Base-by-base conservation (phyloP, 2,113 vertebrate species). In the Limnothrissa miodon region DNA sequence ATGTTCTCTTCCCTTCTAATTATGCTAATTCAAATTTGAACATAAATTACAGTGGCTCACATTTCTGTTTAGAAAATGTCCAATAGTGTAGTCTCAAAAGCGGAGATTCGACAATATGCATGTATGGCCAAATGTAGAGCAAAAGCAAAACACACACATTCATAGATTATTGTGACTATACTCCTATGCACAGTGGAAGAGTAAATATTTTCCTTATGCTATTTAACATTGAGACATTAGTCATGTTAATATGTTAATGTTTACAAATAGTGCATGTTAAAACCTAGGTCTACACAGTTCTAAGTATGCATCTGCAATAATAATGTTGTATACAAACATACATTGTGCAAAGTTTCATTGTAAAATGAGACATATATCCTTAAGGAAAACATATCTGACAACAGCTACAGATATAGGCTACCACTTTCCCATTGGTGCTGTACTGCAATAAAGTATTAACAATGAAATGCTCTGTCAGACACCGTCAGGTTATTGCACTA, bases 1-100 rank as follows among this genome's bases (percentile, higher is more conserved):
- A 93, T 93, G 93, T 89, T 94, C 88, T 81, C 89, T 80, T 93
- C 93, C 82, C 80, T 78, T 90, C 87, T 92, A 91, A 93, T 94
- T 92, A 93, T 51, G 88, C 86, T 93, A 90, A 91, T 53, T 53
- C 2, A 89, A 83, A 2, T 83, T 87, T 86, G 90, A 87, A 89
- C 81, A 84, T 15, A 89, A 89, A 90, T 91, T 91, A 90, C 78
- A 88, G 85, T 83, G 78, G 86, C 81, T 83, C 66, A 80, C 66
- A 85, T 82, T 83, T 79, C 83, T 81, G 82, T 81, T 48, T 85
- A 59, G 48, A 83, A 83, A 56, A 48, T 66, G 13, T 82, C 81
- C 78, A 62, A 33, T 78, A 78, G 74, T 5, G 10, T 19, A 86
- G 42, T 78, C 78, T 29, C 80, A 45, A 48, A 66, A 86, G 48